Conservation (phyloP, 2,888 invertebrate species). For the Teinopalpus imperialis region DNA sequence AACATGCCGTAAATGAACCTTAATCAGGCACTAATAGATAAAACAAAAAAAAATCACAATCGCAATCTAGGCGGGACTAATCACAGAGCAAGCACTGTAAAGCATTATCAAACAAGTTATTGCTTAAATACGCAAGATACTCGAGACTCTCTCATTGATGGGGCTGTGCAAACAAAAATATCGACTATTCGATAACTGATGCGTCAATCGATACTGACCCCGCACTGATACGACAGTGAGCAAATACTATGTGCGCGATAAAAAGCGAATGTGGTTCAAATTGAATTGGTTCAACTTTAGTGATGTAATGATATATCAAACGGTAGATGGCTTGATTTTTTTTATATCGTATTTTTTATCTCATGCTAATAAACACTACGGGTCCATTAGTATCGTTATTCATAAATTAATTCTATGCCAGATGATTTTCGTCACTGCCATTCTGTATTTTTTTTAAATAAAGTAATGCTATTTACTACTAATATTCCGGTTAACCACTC, state of each 20-base stretch:
- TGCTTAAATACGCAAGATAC: conserved; percentile 76
- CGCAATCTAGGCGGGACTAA: conserved; percentile 62
- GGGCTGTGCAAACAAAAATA: conserved; percentile 70
- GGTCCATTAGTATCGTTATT: too few relatives aligned
- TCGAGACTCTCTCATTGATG: conserved; percentile 72
- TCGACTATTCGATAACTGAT: conserved; percentile 71
- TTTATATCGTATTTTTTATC: too few relatives aligned
- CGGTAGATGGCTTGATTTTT: neutral
- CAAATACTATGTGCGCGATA: conserved; percentile 57
- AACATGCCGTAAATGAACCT: conserved; percentile 37
- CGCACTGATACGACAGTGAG: conserved; percentile 51
- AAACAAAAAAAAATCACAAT: conserved; percentile 54
- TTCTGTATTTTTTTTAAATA: too few relatives aligned
- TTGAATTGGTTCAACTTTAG: conserved; percentile 27
- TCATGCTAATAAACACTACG: too few relatives aligned
- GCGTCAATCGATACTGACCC: conserved; percentile 70
- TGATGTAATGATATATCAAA: conserved; percentile 1
- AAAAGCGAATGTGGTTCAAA: conserved; percentile 49
- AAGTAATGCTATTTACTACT: too few relatives aligned
- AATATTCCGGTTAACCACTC: too few relatives aligned
- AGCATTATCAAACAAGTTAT: conserved; percentile 75
- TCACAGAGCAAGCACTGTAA: conserved; percentile 66
- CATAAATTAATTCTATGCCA: too few relatives aligned
- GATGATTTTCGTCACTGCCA: too few relatives aligned
- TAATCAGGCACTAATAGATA: conserved; percentile 49